phyloP scores from a whole-genome alignment of 2,888 invertebrate species.

The Drosophila basisetae region DNA sequence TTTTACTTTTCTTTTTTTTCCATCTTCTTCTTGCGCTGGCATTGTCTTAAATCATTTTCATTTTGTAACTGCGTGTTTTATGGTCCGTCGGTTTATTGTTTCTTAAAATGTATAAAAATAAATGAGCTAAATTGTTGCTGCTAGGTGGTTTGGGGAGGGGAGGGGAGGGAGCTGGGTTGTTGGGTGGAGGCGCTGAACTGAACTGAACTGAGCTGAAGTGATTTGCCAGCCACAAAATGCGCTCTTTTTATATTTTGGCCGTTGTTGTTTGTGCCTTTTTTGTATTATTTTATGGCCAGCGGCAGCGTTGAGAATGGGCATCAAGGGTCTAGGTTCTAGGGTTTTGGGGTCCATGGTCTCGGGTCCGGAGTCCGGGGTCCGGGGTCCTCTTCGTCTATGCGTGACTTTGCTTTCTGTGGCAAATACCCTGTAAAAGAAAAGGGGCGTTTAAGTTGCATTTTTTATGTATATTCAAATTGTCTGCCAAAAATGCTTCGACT shows the following conservation, averaged over 20 bases:
- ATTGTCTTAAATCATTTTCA: slow-evolving; percentile 77
- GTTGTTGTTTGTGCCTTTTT: not conserved
- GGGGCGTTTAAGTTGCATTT: not conserved
- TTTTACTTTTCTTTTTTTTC: not conserved
- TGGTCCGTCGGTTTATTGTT: slow-evolving; percentile 79
- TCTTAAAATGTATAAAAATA: slow-evolving; percentile 80
- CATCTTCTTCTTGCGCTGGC: slow-evolving; percentile 22
- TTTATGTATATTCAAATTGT: not conserved
- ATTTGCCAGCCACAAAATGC: slow-evolving; percentile 59
- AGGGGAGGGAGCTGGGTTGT: not conserved
- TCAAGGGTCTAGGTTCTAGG: not conserved
- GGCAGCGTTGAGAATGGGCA: not conserved
- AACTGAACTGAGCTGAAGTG: slow-evolving; percentile 44
- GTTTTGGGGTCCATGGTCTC: not conserved
- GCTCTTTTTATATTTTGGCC: slow-evolving; percentile 1
- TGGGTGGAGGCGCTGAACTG: not conserved
- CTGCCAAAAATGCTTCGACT: not conserved
- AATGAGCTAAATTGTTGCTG: slow-evolving; percentile 77
- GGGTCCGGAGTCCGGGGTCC: not conserved
- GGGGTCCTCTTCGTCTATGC: slow-evolving; percentile 1
- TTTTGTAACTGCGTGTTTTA: slow-evolving; percentile 78
- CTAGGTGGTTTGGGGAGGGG: slow-evolving; percentile 7
- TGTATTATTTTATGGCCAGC: slow-evolving; percentile 4
- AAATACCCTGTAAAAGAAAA: not conserved
- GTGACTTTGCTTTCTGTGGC: slow-evolving; percentile 1